phyloP scores from a whole-genome alignment of 1,140 invertebrate species.

The Macrostomum lignano region DNA sequence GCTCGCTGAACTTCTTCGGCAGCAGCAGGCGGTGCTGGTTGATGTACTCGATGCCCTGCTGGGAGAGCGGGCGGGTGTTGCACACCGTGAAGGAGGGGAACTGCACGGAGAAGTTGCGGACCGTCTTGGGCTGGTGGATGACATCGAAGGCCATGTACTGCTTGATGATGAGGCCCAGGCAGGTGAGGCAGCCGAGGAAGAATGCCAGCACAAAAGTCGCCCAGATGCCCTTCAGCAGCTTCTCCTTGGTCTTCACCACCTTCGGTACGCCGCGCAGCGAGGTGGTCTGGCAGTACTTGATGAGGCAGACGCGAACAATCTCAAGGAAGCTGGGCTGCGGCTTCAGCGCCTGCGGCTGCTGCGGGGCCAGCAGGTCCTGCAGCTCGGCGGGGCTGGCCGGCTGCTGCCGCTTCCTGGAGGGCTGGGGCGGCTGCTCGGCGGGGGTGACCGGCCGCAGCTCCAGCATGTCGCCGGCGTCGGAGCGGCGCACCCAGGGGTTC shows the following conservation, averaged over 20 bases:
- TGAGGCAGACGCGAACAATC: background rate
- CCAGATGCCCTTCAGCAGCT: background rate
- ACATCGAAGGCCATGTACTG: slow-evolving; percentile 1
- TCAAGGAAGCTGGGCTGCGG: too few species aligned
- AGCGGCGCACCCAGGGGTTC: too few species aligned
- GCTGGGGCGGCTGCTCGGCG: too few species aligned
- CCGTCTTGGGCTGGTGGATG: slow-evolving; percentile 1
- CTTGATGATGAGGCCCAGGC: background rate
- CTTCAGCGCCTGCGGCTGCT: too few species aligned
- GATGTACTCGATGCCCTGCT: background rate
- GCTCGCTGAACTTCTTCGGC: background rate
- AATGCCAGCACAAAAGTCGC: slow-evolving; percentile 2
- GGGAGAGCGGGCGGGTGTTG: background rate
- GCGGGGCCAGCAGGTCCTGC: too few species aligned
- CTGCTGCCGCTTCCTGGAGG: too few species aligned
- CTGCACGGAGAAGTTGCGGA: background rate
- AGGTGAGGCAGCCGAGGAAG: slow-evolving; percentile 1
- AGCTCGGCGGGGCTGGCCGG: too few species aligned
- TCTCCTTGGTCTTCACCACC: background rate
- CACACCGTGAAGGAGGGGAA: slow-evolving; percentile 1
- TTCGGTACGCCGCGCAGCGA: background rate
- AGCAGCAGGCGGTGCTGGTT: background rate
- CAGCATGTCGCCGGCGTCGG: too few species aligned
- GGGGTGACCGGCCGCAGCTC: too few species aligned
- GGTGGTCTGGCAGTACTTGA: background rate